Percentiles rank a stretch among this genome's conserved stretches.
Evolutionary conservation across 2,113 vertebrate species (phyloP).

Genomic region (Macquaria ambigua): DNA sequence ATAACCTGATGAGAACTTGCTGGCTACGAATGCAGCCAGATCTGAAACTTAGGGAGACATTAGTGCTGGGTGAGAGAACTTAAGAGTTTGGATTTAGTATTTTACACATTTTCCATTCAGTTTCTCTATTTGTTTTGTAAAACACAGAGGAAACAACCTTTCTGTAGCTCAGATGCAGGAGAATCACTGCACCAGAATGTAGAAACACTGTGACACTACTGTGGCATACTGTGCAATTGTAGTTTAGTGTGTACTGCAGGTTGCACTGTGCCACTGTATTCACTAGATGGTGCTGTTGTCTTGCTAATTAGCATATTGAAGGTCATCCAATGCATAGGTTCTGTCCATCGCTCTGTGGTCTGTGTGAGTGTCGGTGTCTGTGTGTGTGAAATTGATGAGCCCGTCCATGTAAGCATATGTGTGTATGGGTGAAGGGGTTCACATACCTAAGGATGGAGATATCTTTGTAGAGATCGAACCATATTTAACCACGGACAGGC

Average conservation of each 20-base stretch:
- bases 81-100: no score
- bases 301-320: not conserved
- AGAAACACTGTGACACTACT: no score
- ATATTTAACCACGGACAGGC: not conserved
- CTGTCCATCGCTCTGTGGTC: not conserved
- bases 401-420: slow-evolving; percentile 5
- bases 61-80: no score
- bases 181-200: not conserved
- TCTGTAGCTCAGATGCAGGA: not conserved
- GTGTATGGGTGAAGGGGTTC: not conserved
- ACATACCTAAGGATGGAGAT: not conserved
- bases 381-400: slow-evolving; percentile 7
- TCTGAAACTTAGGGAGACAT: not conserved
- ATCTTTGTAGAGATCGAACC: slow-evolving; percentile 19
- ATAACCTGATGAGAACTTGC: no score
- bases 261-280: not conserved
- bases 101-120: not conserved
- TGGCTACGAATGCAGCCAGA: no score
- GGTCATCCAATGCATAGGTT: not conserved
- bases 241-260: no score
- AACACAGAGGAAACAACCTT: not conserved
- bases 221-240: no score
- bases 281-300: slow-evolving; percentile 76
- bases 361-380: not conserved
- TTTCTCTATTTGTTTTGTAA: not conserved